A percentile compares a stretch with the other conserved stretches of the same genome.
Evolutionary conservation across 2,888 invertebrate genomes (phyloP).

Genomic region (Perizoma affinitatum): DNA sequence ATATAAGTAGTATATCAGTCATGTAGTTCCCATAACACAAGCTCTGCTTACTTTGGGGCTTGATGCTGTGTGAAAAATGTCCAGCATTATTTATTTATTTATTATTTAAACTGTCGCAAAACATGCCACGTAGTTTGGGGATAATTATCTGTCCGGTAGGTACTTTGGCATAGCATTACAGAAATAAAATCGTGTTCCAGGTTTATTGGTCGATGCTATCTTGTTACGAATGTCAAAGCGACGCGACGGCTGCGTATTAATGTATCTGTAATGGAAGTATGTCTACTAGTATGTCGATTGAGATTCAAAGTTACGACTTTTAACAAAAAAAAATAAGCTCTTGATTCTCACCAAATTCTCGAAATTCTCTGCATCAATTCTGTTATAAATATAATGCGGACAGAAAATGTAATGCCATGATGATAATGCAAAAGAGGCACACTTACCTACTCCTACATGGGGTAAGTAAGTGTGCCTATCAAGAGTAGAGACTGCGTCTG

Average conservation of each 20-base stretch:
- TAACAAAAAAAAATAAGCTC: neutral
- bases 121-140: slow-evolving; percentile 33
- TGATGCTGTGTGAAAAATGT: too few species aligned
- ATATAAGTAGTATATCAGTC: too few species aligned
- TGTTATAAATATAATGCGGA: neutral
- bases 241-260: slow-evolving; percentile 18
- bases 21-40: too few species aligned
- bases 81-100: too few species aligned
- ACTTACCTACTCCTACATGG: too few species aligned
- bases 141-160: slow-evolving; percentile 15
- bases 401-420: neutral
- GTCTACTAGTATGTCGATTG: slow-evolving; percentile 9
- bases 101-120: slow-evolving; percentile 18
- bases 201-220: slow-evolving; percentile 38
- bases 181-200: slow-evolving; percentile 38
- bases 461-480: too few species aligned
- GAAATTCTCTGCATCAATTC: neutral
- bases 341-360: too few species aligned
- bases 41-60: too few species aligned
- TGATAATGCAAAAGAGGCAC: too few species aligned
- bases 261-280: slow-evolving; percentile 22
- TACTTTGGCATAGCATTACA: slow-evolving; percentile 23
- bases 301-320: neutral
- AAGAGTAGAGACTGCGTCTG: too few species aligned
- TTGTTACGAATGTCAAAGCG: slow-evolving; percentile 31